Conservation (phyloP, 2,888 invertebrate genomes). For the Diloba caeruleocephala region DNA sequence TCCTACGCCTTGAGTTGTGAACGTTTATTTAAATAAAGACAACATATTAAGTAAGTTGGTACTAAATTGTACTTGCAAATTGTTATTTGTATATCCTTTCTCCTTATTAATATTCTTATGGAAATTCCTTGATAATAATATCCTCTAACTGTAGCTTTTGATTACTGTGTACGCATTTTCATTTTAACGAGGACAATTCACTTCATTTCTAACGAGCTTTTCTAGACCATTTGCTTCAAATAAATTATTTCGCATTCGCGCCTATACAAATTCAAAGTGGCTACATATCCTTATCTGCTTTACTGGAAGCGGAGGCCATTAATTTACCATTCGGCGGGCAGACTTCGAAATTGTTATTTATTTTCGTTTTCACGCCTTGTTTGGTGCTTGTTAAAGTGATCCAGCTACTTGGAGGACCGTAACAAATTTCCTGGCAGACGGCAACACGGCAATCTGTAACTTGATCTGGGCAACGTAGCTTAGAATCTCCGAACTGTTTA, state of each 20-base stretch:
- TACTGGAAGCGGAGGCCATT: constrained; percentile 46
- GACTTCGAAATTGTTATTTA: constrained; percentile 56
- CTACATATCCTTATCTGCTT: constrained; percentile 45
- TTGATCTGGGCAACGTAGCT: constrained; percentile 59
- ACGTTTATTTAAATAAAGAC: constrained; percentile 49
- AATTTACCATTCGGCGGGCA: constrained; percentile 47
- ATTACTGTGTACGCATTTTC: constrained; percentile 13
- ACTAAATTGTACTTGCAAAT: constrained; percentile 36
- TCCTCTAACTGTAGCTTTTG: too few species aligned
- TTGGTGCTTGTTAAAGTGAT: constrained; percentile 67
- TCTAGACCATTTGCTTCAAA: constrained; percentile 36
- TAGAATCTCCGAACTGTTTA: constrained; percentile 48
- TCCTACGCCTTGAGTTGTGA: constrained; percentile 55
- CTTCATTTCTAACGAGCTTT: constrained; percentile 15
- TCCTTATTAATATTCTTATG: constrained; percentile 24
- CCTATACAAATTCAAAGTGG: constrained; percentile 31
- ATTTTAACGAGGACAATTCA: constrained; percentile 22
- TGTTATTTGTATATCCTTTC: constrained; percentile 17
- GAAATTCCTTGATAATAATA: constrained; percentile 12
- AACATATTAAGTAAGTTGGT: constrained; percentile 37
- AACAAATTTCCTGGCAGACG: constrained; percentile 70
- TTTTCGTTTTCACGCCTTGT: constrained; percentile 62
- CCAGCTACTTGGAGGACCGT: constrained; percentile 60
- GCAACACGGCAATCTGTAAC: constrained; percentile 72
- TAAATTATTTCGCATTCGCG: constrained; percentile 41